Evolutionary conservation across 2,113 vertebrate genomes (phyloP), one percentile per base, ranked within the genome.

Genomic region (Larimichthys polyactis): DNA sequence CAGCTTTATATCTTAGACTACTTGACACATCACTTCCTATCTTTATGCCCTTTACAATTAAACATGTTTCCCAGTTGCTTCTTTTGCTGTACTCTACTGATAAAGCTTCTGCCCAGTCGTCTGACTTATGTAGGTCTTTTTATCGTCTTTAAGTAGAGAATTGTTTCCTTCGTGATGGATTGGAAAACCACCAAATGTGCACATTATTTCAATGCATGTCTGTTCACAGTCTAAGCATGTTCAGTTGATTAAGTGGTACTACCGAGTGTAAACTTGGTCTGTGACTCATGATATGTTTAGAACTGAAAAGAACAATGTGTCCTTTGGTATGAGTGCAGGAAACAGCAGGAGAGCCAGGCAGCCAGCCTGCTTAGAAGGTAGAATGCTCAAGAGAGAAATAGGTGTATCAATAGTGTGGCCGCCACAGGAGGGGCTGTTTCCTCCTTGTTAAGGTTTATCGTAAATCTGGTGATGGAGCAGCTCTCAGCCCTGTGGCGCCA

Each of bases 391-490:
- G 44, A 86, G 86, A 89, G 89, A 87, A 91, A 89, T 86, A 84
- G 84, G 89, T 87, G 86, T 90, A 92, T 94, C 92, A 87, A 91
- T 92, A 93, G 86, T 76, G 58, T 83, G 69, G 83, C 70, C 69
- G 17, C 89, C 91, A 88, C 87, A 91, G 89, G 91, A 92, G 85
- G 90, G 90, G 88, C 92, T 90, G 90, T 93, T 94, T 93, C 91
- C 90, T 91, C 89, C 94, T 93, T 92, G 90, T 93, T 92, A 92
- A 90, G 91, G 91, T 94, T 94, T 93, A 94, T 94, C 93, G 92
- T 95, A 95, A 95, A 95, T 95, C 94, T 94, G 90, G 90, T 95
- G 94, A 95, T 95, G 94, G 91, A 96, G 92, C 90, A 87, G 90
- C 92, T 94, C 92, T 94, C 94, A 91, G 87, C 85, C 91, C 85